Percentiles rank a stretch among this genome's conserved stretches.
These are phyloP conservation scores for Heterodera filipjevi DNA, from an alignment of 2,888 invertebrate genomes.

Conservation along the genomic window DNA sequence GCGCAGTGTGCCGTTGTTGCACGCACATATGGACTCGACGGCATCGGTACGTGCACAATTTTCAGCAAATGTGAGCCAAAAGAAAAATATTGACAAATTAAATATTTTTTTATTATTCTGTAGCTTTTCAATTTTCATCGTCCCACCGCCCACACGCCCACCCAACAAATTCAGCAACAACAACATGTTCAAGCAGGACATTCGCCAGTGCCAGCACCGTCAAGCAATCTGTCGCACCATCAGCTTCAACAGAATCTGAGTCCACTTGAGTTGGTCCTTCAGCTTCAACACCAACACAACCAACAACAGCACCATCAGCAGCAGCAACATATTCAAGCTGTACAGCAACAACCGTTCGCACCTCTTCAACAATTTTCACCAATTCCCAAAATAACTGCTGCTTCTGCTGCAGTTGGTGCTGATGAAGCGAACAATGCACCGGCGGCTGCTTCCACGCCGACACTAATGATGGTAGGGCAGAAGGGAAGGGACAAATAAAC, in stretches of 20 bases:
- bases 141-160: slow-evolving; percentile 11
- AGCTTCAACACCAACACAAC: neutral
- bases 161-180: neutral
- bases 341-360: neutral
- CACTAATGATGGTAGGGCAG: neutral
- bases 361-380: slow-evolving; percentile 1
- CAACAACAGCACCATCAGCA: slow-evolving; percentile 11
- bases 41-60: neutral
- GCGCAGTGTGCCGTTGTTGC: slow-evolving; percentile 17
- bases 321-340: neutral
- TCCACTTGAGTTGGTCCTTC: neutral
- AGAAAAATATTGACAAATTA: too few relatives aligned
- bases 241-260: neutral
- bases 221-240: neutral
- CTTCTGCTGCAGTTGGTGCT: neutral
- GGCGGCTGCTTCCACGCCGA: neutral
- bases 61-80: neutral
- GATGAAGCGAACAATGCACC: neutral
- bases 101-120: neutral
- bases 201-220: neutral
- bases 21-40: neutral
- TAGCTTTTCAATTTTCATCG: slow-evolving; percentile 1
- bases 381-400: neutral
- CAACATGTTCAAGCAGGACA: neutral
- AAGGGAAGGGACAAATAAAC: neutral